These are phyloP conservation scores for Zeugodacus cucurbitae DNA, from an alignment of 1,140 invertebrate species.

Conservation along the genomic window DNA sequence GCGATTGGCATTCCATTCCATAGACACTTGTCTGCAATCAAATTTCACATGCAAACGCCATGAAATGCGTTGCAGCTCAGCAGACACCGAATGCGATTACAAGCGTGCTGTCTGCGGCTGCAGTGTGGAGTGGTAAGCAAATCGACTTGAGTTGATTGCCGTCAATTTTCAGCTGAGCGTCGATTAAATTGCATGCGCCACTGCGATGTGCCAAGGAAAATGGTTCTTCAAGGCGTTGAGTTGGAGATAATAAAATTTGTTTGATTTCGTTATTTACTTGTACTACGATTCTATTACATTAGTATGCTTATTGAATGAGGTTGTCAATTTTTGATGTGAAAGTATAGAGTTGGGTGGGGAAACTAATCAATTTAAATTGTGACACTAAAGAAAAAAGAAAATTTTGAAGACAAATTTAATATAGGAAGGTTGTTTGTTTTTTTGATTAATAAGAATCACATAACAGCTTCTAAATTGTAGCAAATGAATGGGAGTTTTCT, in stretches of 20 bases:
- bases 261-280: background rate
- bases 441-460: too few relatives aligned
- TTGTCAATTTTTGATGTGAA: background rate
- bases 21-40: background rate
- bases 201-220: background rate
- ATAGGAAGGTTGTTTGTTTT: too few relatives aligned
- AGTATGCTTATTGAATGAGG: background rate
- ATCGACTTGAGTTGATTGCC: background rate
- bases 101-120: background rate
- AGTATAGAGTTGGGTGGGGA: background rate
- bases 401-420: background rate
- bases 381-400: background rate
- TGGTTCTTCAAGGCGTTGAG: background rate
- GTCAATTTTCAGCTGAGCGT: background rate
- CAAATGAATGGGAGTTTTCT: too few relatives aligned
- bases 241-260: background rate
- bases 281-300: background rate
- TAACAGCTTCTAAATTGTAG: too few relatives aligned
- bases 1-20: background rate
- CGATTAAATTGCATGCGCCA: slow-evolving; percentile 15
- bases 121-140: background rate
- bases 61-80: background rate
- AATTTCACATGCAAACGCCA: background rate
- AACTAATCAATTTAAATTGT: background rate
- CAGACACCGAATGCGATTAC: background rate